A percentile compares a stretch with the other conserved stretches of the same genome.
Conservation (phyloP, 35 echinoderm and acorn worm genomes). For the Acanthaster planci region DNA sequence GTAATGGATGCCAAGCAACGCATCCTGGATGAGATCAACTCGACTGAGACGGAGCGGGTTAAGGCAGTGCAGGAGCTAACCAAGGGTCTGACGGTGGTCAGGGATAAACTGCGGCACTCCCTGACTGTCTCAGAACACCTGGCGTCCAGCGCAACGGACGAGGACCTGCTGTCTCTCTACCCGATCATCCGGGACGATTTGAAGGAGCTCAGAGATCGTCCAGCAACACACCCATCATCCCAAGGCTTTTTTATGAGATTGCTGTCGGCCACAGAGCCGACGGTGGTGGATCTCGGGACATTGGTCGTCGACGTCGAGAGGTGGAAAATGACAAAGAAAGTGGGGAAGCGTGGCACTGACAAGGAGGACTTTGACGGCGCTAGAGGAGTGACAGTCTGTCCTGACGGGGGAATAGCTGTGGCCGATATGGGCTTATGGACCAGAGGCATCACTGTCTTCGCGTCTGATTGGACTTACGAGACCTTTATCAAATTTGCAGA, state of each 20-base stretch:
- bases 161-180: slow-evolving; percentile 1
- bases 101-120: slow-evolving; percentile 5
- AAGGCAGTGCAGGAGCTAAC: not conserved
- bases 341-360: not conserved
- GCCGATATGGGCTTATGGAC: slow-evolving; percentile 3
- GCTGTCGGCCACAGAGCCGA: not conserved
- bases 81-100: not conserved
- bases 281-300: not conserved
- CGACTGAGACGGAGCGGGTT: not conserved
- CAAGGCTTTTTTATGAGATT: not conserved
- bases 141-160: not conserved
- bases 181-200: not conserved
- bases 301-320: not conserved
- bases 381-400: not conserved
- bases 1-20: not conserved
- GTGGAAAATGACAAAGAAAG: not conserved
- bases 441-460: not conserved
- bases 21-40: not conserved
- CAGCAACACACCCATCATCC: not conserved
- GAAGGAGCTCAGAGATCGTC: not conserved
- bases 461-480: not conserved
- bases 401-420: not conserved
- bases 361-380: slow-evolving; percentile 14
- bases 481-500: not conserved
- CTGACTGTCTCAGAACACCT: not conserved